These are phyloP conservation scores for Hephaestus fuliginosus DNA, from an alignment of 2,797 vertebrate species.

Conservation along the genomic window DNA sequence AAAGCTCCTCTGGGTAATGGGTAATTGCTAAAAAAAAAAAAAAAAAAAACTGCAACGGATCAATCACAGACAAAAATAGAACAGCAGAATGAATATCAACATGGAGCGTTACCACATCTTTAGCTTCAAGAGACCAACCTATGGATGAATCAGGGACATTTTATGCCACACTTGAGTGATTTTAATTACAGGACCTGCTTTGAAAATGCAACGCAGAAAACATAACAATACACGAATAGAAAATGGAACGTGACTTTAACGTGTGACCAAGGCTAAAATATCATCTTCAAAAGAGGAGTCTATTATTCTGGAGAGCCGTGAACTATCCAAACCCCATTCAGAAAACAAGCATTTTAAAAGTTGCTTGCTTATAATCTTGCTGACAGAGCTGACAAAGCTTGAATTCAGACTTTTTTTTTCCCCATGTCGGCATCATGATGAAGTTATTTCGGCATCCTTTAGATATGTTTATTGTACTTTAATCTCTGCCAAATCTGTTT, in stretches of 20 bases:
- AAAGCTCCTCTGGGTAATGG: constrained; percentile 48
- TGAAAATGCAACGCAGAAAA: constrained; percentile 13
- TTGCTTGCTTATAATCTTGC: no score
- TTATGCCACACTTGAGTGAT: neutral
- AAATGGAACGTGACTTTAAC: neutral
- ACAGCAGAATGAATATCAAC: constrained; percentile 24
- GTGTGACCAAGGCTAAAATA: neutral
- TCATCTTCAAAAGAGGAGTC: neutral
- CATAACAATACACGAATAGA: neutral
- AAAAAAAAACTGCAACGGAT: constrained; percentile 36
- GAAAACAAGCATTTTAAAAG: no score
- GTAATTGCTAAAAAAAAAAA: constrained; percentile 52
- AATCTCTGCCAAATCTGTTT: no score
- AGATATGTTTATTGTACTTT: no score
- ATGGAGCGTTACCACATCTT: constrained; percentile 19
- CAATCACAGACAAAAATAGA: constrained; percentile 57
- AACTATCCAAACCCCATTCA: no score
- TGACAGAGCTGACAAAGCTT: no score
- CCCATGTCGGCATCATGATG: no score
- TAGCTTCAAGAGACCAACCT: constrained; percentile 8
- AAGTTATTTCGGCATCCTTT: no score
- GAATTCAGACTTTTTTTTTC: no score
- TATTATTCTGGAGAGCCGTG: no score
- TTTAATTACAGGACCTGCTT: constrained; percentile 8
- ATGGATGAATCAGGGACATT: constrained; percentile 4